Percentiles rank a stretch among this genome's conserved stretches.
Conservation (phyloP, 2,888 invertebrate genomes). For the Hypsopygia costalis region DNA sequence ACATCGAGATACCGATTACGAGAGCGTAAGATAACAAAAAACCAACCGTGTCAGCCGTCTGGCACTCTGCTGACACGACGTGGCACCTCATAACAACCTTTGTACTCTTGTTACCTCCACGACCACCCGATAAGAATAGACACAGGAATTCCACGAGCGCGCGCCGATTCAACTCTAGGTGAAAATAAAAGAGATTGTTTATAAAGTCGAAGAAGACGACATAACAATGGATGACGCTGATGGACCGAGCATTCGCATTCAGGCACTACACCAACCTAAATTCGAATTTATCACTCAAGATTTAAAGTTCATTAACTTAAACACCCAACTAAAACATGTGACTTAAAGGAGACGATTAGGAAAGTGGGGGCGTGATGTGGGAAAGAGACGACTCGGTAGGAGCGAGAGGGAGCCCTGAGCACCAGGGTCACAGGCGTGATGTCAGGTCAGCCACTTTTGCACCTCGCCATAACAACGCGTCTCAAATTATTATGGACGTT, state of each 20-base stretch:
- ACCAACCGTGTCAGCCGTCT: slow-evolving; percentile 51
- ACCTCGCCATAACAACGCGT: slow-evolving; percentile 81
- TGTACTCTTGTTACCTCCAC: slow-evolving; percentile 70
- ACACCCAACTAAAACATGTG: slow-evolving; percentile 68
- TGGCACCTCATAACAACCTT: slow-evolving; percentile 74
- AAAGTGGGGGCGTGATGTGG: slow-evolving; percentile 78
- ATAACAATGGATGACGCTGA: slow-evolving; percentile 76
- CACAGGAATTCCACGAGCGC: slow-evolving; percentile 69
- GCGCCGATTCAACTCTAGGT: slow-evolving; percentile 73
- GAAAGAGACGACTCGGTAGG: slow-evolving; percentile 50
- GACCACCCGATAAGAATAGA: slow-evolving; percentile 77
- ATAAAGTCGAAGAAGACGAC: slow-evolving; percentile 75
- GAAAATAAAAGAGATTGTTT: slow-evolving; percentile 79
- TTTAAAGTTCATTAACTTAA: slow-evolving; percentile 76
- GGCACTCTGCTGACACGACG: slow-evolving; percentile 58
- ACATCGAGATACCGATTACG: slow-evolving; percentile 21
- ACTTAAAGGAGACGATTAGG: slow-evolving; percentile 74
- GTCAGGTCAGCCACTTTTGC: slow-evolving; percentile 82
- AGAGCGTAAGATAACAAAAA: slow-evolving; percentile 28
- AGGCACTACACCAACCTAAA: slow-evolving; percentile 48
- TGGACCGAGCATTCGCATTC: slow-evolving; percentile 54
- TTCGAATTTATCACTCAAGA: slow-evolving; percentile 62
- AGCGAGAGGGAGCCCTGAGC: slow-evolving; percentile 46
- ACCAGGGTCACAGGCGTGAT: slow-evolving; percentile 79
- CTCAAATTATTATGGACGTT: slow-evolving; percentile 81